Evolutionary conservation across 1,140 invertebrate species (phyloP), one percentile per base, ranked within the genome.

Genomic region (Phortica variegata): DNA sequence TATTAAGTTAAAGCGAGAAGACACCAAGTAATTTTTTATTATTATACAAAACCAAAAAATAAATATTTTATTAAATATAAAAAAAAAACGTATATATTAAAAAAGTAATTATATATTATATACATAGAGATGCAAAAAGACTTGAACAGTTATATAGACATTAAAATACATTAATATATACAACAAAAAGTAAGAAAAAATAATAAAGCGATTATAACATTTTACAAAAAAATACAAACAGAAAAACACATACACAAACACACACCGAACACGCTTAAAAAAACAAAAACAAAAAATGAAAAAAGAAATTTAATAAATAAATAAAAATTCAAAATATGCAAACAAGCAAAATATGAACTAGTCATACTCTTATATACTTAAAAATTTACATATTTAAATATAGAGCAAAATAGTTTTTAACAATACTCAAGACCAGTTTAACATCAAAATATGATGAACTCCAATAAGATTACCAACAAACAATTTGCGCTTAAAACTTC

Each of bases 71-170:
- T n/a, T 68, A 68, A 58, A 34, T 49, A 36, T 45, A 58, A 32
- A 23, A 56, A 51, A 23, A 36, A 32, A 38, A 36, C 15, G 32
- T 33, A 45, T 34, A 3, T 32, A 41, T 9, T 19, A 21, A 44
- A 32, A 33, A 46, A 13, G 43, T 43, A 50, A 29, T 63, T 68
- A 68, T 68, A 68, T 68, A 68, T 68, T 68, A 68, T 68, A 68
- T 68, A 68, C 68, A 26, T 68, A 68, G 63, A 68, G 63, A 68
- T 68, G 63, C 63, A 68, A 68, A 68, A 68, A 68, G 63, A 68
- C 63, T 68, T 68, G 63, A 68, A 51, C 63, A 63, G 63, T 68
- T 68, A 68, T 68, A 60, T 58, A 66, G 60, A 68, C 60, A 68
- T 66, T 63, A 60, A n/a, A n/a, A 63, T 29, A 29, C 26, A 29